These are phyloP conservation scores for Merluccius polli DNA, from an alignment of 2,797 vertebrate genomes.

Conservation along the genomic window DNA sequence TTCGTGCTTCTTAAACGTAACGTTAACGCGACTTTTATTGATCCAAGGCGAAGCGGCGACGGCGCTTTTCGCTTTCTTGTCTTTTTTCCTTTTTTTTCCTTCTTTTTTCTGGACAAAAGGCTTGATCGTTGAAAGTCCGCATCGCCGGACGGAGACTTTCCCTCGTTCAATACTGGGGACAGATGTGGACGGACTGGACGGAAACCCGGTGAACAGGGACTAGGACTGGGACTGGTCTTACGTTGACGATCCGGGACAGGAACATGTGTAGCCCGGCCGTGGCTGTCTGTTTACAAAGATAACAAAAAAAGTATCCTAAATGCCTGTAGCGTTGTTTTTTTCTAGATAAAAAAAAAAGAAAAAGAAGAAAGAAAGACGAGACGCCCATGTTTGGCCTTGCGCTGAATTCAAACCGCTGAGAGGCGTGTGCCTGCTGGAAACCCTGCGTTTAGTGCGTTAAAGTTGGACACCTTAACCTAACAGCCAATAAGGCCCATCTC, in stretches of 20 bases:
- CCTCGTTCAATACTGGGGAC: not conserved
- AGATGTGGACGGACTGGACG: not conserved
- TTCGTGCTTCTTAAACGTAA: no score
- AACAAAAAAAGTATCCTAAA: not conserved
- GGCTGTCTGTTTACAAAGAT: not conserved
- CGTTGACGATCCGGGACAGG: not conserved
- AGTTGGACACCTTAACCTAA: not conserved
- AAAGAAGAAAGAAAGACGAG: not conserved
- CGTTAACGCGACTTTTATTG: constrained; percentile 7
- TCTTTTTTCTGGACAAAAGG: not conserved
- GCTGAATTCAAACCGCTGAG: not conserved
- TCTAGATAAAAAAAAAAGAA: not conserved
- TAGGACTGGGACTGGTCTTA: not conserved
- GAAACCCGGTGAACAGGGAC: not conserved
- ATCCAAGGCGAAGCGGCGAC: constrained; percentile 49
- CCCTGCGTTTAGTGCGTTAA: not conserved
- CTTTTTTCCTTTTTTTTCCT: no score
- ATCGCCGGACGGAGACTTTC: not conserved
- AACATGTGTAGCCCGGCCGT: not conserved
- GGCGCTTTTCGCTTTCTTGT: constrained; percentile 14
- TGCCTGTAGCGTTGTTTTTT: not conserved
- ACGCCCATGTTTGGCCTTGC: not conserved
- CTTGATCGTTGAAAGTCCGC: not conserved
- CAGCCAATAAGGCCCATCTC: not conserved
- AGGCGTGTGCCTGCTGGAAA: not conserved